Percentiles rank a stretch among this genome's conserved stretches.
phyloP scores from a whole-genome alignment of 2,888 invertebrate genomes.

The Mimas tiliae region DNA sequence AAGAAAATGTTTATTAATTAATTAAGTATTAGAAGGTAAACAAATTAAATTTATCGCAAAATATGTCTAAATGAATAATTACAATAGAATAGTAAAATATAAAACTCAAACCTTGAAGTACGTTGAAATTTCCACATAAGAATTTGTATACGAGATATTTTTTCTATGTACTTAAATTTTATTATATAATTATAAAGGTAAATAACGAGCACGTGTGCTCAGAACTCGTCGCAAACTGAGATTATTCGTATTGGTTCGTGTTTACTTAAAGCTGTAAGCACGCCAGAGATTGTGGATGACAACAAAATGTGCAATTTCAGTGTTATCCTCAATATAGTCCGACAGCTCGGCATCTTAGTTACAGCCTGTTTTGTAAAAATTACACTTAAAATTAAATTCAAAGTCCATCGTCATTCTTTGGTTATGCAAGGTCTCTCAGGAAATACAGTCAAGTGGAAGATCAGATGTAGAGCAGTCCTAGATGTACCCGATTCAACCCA shows the following conservation, averaged over 20 bases:
- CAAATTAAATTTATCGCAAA: too few species aligned
- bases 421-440: too few species aligned
- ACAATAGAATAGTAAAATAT: too few species aligned
- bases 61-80: too few species aligned
- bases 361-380: background rate
- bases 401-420: background rate
- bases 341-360: conserved; percentile 7
- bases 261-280: conserved; percentile 39
- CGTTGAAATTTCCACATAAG: background rate
- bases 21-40: too few species aligned
- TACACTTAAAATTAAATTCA: too few species aligned
- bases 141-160: background rate
- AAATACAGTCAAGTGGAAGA: too few species aligned
- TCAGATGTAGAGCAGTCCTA: too few species aligned
- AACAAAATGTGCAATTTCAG: conserved; percentile 20
- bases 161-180: background rate
- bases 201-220: conserved; percentile 21
- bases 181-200: background rate
- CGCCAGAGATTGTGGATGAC: background rate
- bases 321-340: conserved; percentile 18
- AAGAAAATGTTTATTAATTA: too few species aligned
- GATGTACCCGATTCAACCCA: too few species aligned
- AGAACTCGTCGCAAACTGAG: conserved; percentile 35
- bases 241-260: conserved; percentile 34
- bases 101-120: too few species aligned